Conservation (phyloP, 2,888 invertebrate genomes). For the Cryptophagus acutangulus region DNA sequence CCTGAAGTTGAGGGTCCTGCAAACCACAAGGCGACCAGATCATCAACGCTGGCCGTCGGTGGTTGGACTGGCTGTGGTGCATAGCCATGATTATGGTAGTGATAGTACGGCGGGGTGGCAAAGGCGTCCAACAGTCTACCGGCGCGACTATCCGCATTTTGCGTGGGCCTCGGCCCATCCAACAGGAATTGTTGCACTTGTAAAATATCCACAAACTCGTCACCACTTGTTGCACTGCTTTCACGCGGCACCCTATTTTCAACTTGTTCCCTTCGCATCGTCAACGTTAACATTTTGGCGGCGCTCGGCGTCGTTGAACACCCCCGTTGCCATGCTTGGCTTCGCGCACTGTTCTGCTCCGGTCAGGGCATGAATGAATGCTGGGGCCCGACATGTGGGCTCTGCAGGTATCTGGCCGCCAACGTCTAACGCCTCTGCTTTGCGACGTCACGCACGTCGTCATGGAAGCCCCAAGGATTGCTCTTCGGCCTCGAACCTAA, state of each 20-base stretch:
- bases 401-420: conserved; percentile 20
- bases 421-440: conserved; percentile 41
- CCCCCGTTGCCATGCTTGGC: conserved; percentile 4
- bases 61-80: conserved; percentile 25
- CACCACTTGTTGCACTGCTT: conserved; percentile 41
- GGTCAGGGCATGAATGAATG: conserved; percentile 28
- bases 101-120: conserved; percentile 37
- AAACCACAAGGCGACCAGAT: conserved; percentile 71
- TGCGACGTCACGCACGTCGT: conserved; percentile 42
- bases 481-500: conserved; percentile 6
- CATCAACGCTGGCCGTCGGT: conserved; percentile 60
- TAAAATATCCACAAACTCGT: conserved; percentile 80
- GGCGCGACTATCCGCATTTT: conserved; percentile 18
- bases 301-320: not conserved
- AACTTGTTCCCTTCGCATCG: conserved; percentile 72
- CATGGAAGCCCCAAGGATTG: conserved; percentile 32
- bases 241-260: conserved; percentile 42
- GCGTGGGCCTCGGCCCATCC: conserved; percentile 17
- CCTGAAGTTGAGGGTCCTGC: conserved; percentile 52
- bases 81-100: conserved; percentile 12
- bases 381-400: conserved; percentile 5
- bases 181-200: conserved; percentile 58
- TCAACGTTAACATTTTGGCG: conserved; percentile 52
- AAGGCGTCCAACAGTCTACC: conserved; percentile 41
- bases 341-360: conserved; percentile 30